Evolutionary conservation across 2,888 invertebrate species (phyloP).

Genomic region (Himalopsyche japonica): DNA sequence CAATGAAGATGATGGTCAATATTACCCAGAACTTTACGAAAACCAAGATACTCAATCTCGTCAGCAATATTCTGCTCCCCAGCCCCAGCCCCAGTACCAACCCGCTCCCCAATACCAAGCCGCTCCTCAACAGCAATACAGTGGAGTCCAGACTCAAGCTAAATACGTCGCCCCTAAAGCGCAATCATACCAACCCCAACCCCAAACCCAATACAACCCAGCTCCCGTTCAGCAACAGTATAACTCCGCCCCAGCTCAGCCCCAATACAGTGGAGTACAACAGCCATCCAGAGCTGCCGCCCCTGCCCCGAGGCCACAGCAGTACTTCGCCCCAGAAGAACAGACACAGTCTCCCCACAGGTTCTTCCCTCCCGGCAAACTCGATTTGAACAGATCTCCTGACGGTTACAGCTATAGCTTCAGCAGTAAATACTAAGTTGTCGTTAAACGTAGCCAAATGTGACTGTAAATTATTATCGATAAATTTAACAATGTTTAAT

Average conservation of each 20-base stretch:
- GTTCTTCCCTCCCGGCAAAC: slow-evolving; percentile 84
- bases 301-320: slow-evolving; percentile 49
- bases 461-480: slow-evolving; percentile 36
- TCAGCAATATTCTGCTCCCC: slow-evolving; percentile 45
- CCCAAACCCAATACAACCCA: slow-evolving; percentile 55
- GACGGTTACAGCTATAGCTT: slow-evolving; percentile 88
- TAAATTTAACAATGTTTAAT: slow-evolving; percentile 14
- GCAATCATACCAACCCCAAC: slow-evolving; percentile 39
- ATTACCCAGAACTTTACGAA: slow-evolving; percentile 59
- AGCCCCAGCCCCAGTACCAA: slow-evolving; percentile 49
- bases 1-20: slow-evolving; percentile 58
- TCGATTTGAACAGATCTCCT: slow-evolving; percentile 82
- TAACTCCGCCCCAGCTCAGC: slow-evolving; percentile 45
- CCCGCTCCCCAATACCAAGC: slow-evolving; percentile 44
- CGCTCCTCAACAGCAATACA: slow-evolving; percentile 51
- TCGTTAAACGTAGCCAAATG: slow-evolving; percentile 15
- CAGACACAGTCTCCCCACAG: slow-evolving; percentile 73
- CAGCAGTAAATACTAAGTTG: slow-evolving; percentile 55
- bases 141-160: slow-evolving; percentile 51
- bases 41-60: slow-evolving; percentile 51
- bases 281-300: slow-evolving; percentile 45
- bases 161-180: slow-evolving; percentile 11
- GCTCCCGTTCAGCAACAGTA: slow-evolving; percentile 41
- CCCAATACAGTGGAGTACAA: slow-evolving; percentile 42
- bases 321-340: slow-evolving; percentile 60